Evolutionary conservation across 1,140 invertebrate species (phyloP), one percentile per base, ranked within the genome.

Genomic region (Apolygus lucorum): DNA sequence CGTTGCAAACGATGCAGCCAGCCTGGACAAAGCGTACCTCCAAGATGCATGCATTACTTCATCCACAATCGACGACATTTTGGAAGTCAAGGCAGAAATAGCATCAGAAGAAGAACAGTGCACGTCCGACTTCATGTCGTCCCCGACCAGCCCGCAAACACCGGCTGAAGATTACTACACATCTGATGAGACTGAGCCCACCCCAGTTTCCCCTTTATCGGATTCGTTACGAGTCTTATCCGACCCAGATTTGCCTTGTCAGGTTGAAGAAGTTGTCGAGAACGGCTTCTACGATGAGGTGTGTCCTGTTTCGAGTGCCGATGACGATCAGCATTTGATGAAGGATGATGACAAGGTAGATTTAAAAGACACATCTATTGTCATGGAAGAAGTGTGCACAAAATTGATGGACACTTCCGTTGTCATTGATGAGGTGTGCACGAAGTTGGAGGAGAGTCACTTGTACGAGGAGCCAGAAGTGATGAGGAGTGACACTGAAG

Each of bases 131-230:
- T 13, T 24, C 22, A 59, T 21, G 11, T 59, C 54, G 4, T 11
- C 54, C 4, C 54, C 54, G 22, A 13, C 54, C 11, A 59, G 22
- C 22, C 11, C 54, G 4, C 54, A 13, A 21, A 13, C 22, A 4
- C 22, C 54, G 4, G 13, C 54, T 17, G 54, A 59, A 59, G 54
- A 59, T 22, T 59, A 59, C 54, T 59, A 59, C 54, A 59, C 13
- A 13, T 59, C 54, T 22, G 54, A 59, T 24, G 54, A 59, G 22
- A 59, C 54, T 14, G 54, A 59, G 22, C 54, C 54, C 34, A 42
- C 34, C 17, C 34, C 34, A 8, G 4, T 42, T 4, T 42, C 34
- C 4, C 34, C 34, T 4, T 8, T 17, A 8, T 42, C 34, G 17
- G 34, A 42, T 4, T n/a, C n/a, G n/a, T n/a, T n/a, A n/a, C n/a